Conservation (phyloP, 2,797 vertebrate genomes). For the Saxicola maurus region DNA sequence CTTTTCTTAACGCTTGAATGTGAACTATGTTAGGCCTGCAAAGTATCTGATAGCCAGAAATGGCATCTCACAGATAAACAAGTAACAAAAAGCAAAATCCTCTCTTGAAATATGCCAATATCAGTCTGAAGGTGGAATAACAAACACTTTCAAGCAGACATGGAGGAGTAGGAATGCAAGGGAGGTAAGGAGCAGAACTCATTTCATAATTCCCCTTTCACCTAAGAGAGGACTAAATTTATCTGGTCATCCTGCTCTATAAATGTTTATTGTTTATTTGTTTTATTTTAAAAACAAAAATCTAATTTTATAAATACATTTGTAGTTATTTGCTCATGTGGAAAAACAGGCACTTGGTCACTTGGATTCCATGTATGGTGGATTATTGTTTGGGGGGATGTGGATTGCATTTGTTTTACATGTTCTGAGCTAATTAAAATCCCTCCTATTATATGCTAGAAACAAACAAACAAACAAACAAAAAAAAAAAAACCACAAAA, state of each 20-base stretch:
- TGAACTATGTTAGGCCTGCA: neutral
- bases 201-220: neutral
- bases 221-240: neutral
- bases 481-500: too few relatives aligned
- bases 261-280: neutral
- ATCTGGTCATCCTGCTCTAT: neutral
- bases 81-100: neutral
- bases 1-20: neutral
- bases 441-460: neutral
- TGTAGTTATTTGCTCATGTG: neutral
- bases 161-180: neutral
- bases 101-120: neutral
- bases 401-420: neutral
- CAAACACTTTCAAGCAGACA: neutral
- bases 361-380: neutral
- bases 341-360: neutral
- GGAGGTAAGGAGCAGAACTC: neutral
- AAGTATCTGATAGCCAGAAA: neutral
- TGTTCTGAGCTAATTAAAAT: neutral
- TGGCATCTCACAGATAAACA: neutral
- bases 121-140: neutral
- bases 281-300: neutral
- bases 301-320: neutral
- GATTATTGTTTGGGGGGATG: neutral
- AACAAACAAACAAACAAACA: neutral